phyloP scores from a whole-genome alignment of 2,888 invertebrate genomes.

The Dasypolia templi region DNA sequence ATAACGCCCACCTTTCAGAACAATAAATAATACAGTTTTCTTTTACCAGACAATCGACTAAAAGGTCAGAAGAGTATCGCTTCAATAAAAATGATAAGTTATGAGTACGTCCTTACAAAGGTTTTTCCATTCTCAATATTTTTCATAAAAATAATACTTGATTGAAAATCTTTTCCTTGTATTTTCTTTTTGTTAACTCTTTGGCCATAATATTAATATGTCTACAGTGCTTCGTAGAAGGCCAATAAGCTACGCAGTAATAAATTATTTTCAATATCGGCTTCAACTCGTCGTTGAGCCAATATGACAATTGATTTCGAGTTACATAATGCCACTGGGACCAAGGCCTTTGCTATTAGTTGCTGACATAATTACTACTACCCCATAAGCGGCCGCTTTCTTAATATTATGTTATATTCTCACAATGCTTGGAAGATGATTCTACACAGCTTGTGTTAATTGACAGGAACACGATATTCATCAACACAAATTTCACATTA shows the following conservation, averaged over 20 bases:
- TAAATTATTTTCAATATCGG: slow-evolving; percentile 6
- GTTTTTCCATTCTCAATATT: background rate
- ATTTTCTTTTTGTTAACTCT: slow-evolving; percentile 2
- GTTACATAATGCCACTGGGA: too few relatives aligned
- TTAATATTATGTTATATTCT: background rate
- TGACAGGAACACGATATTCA: too few relatives aligned
- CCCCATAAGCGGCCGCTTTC: background rate
- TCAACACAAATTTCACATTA: too few relatives aligned
- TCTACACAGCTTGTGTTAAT: too few relatives aligned
- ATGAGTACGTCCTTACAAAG: slow-evolving; percentile 28
- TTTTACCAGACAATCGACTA: background rate
- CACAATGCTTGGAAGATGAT: too few relatives aligned
- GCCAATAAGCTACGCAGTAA: background rate
- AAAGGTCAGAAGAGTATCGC: slow-evolving; percentile 18
- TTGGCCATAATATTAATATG: background rate
- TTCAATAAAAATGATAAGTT: slow-evolving; percentile 32
- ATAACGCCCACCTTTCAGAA: background rate
- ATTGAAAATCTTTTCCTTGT: slow-evolving; percentile 35
- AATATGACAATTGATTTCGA: slow-evolving; percentile 12
- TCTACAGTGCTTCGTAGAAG: background rate
- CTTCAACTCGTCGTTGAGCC: background rate
- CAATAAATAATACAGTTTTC: background rate
- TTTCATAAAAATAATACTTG: slow-evolving; percentile 23
- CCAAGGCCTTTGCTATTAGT: background rate
- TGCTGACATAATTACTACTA: background rate